Percentiles rank a stretch among this genome's conserved stretches.
Evolutionary conservation across 2,113 vertebrate genomes (phyloP).

Genomic region (Pseudorhombus dupliciocellatus): DNA sequence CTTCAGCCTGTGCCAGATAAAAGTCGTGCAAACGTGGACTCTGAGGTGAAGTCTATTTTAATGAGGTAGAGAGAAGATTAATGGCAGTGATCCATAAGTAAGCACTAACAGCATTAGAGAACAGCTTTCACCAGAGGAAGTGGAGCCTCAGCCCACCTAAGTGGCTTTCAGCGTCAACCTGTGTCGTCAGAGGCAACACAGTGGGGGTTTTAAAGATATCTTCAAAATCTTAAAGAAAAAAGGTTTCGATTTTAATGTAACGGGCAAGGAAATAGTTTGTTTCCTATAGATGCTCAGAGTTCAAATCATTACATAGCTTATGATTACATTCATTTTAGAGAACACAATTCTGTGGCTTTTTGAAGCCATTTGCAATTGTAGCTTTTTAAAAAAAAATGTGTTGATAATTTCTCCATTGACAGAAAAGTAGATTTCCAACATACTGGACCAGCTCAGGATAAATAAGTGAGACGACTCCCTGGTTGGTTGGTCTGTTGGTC

Average conservation of each 20-base stretch:
- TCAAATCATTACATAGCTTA: too few relatives aligned
- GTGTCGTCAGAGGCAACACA: constrained; percentile 4
- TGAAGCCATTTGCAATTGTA: not conserved
- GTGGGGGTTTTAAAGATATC: not conserved
- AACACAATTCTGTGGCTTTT: not conserved
- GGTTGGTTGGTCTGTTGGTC: constrained; percentile 13
- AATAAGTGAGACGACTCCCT: not conserved
- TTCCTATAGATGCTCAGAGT: too few relatives aligned
- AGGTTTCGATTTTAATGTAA: too few relatives aligned
- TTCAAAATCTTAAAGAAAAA: too few relatives aligned
- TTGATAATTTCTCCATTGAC: not conserved
- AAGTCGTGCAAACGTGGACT: constrained; percentile 17
- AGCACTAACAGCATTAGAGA: constrained; percentile 59
- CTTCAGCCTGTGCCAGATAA: constrained; percentile 4
- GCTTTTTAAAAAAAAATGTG: not conserved
- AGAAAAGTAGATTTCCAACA: not conserved
- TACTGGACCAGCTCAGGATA: not conserved
- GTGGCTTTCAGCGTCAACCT: constrained; percentile 54
- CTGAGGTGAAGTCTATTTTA: constrained; percentile 48
- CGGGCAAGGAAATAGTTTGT: too few relatives aligned
- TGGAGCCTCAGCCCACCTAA: constrained; percentile 31
- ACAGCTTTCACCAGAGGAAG: constrained; percentile 42
- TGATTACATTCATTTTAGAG: not conserved
- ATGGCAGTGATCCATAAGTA: constrained; percentile 48
- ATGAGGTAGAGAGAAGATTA: constrained; percentile 57